These are phyloP conservation scores for Drosophila lacicola DNA, from an alignment of 2,888 invertebrate genomes.

Conservation along the genomic window DNA sequence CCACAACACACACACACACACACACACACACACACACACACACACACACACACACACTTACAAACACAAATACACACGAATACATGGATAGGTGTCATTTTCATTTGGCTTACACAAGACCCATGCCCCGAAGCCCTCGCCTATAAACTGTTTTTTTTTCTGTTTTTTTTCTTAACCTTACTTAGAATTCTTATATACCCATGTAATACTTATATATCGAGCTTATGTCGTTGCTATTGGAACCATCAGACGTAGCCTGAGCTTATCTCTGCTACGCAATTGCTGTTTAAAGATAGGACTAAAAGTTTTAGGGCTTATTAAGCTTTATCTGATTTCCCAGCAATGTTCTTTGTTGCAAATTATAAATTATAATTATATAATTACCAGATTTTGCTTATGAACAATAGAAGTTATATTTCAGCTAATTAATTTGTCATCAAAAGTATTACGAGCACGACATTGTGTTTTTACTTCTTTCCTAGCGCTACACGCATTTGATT, in stretches of 20 bases:
- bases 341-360: no score
- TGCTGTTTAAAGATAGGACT: no score
- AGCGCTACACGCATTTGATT: no score
- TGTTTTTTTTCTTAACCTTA: conserved; percentile 20
- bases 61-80: conserved; percentile 10
- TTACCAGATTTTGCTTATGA: no score
- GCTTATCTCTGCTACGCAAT: not conserved
- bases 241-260: not conserved
- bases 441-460: no score
- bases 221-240: not conserved
- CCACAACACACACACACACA: not conserved
- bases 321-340: no score
- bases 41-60: conserved; percentile 14
- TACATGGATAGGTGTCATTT: conserved; percentile 25
- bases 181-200: not conserved
- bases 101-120: conserved; percentile 55
- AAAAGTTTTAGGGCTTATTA: no score
- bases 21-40: conserved; percentile 6
- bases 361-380: no score
- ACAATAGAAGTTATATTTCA: no score
- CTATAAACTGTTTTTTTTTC: conserved; percentile 22
- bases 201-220: no score
- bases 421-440: no score
- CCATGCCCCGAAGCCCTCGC: conserved; percentile 15
- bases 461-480: no score